A percentile compares a stretch with the other conserved stretches of the same genome.
phyloP scores from a whole-genome alignment of 2,113 vertebrate species.

The Tachycineta bicolor region DNA sequence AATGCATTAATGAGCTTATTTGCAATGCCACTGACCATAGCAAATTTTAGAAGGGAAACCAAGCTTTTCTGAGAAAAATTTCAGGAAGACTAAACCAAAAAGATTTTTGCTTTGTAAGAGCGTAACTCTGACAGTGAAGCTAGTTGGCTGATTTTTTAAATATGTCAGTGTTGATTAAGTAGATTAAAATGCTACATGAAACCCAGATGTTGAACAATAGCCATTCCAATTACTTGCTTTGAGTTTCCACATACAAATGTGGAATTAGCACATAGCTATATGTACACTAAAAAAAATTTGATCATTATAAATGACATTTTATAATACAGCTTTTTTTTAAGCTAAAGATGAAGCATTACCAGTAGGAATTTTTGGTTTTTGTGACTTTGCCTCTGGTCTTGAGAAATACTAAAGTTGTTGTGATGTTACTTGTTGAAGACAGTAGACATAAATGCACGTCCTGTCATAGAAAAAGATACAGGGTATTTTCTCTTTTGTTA shows the following conservation, averaged over 20 bases:
- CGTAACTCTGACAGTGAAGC: background rate
- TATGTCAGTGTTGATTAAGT: background rate
- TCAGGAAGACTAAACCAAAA: background rate
- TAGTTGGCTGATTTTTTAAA: background rate
- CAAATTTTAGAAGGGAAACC: background rate
- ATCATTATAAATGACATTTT: background rate
- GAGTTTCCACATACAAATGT: background rate
- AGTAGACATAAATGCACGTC: background rate
- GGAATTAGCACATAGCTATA: background rate
- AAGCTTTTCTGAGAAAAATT: background rate
- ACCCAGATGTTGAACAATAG: background rate
- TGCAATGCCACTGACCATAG: background rate
- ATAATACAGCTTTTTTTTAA: background rate
- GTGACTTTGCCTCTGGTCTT: background rate
- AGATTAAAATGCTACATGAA: background rate
- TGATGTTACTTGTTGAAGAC: background rate
- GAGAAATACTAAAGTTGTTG: background rate
- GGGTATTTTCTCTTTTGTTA: background rate
- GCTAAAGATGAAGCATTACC: background rate
- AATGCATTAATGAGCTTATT: background rate
- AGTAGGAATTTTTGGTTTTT: background rate
- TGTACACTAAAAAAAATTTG: background rate
- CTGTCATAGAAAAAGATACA: background rate
- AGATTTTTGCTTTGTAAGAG: background rate
- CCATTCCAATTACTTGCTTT: background rate